phyloP scores from a whole-genome alignment of 53 echinoderm and acorn worm genomes.

The Actinopyga echinites region DNA sequence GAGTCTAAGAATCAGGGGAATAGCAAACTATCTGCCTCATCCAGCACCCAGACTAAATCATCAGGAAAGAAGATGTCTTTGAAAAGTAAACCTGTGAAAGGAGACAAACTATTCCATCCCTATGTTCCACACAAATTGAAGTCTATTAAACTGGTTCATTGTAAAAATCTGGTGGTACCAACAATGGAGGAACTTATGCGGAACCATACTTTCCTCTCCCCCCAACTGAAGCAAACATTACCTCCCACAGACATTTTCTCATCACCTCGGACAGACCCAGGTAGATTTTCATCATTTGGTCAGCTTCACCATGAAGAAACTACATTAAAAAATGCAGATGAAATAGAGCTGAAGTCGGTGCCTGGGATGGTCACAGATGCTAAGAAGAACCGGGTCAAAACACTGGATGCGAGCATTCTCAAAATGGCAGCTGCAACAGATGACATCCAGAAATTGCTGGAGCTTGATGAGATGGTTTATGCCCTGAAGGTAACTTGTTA shows the following conservation, averaged over 20 bases:
- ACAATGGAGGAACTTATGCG: constrained; percentile 10
- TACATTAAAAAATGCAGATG: constrained; percentile 15
- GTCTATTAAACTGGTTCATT: neutral
- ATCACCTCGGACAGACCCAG: neutral
- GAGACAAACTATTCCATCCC: constrained; percentile 9
- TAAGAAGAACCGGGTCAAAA: neutral
- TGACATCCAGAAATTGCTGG: constrained; percentile 5
- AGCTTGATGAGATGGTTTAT: constrained; percentile 34
- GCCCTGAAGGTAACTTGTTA: neutral
- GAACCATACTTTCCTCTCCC: constrained; percentile 7
- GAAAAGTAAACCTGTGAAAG: neutral
- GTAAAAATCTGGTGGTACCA: neutral
- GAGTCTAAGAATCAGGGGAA: neutral
- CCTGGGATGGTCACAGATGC: neutral
- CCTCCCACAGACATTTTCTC: constrained; percentile 10
- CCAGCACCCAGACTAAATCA: neutral
- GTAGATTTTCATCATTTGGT: constrained; percentile 14
- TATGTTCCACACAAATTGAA: neutral
- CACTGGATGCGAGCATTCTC: constrained; percentile 13
- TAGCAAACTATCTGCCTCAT: neutral
- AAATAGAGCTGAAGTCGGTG: neutral
- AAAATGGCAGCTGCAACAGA: constrained; percentile 14
- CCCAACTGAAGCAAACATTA: neutral
- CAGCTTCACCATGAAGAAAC: constrained; percentile 15
- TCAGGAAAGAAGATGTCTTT: neutral